Evolutionary conservation across 53 echinoderm and acorn worm species (phyloP).

Genomic region (Zoroaster sp.): DNA sequence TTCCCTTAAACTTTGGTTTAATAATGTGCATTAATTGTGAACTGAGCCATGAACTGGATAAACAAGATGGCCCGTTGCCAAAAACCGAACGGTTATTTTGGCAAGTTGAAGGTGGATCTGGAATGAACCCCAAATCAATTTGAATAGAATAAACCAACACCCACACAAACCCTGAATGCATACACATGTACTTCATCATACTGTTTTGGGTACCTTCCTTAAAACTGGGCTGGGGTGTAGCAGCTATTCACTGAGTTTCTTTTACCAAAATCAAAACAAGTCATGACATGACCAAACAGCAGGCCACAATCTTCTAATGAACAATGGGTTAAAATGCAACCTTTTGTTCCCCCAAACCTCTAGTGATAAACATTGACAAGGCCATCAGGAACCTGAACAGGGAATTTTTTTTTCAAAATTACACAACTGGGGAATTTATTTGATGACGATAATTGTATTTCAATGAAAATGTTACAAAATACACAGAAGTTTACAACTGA

Average conservation of each 20-base stretch:
- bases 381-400: neutral
- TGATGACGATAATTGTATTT: no score
- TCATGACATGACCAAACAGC: constrained; percentile 9
- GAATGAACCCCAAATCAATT: constrained; percentile 39
- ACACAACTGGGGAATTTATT: constrained; percentile 17
- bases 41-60: neutral
- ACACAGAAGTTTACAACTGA: no score
- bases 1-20: no score
- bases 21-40: no score
- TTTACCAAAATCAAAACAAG: constrained; percentile 37
- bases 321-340: no score
- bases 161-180: constrained; percentile 1
- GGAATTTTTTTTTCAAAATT: neutral
- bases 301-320: neutral
- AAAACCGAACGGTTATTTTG: neutral
- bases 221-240: neutral
- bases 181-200: neutral
- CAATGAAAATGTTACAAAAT: no score
- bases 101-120: neutral
- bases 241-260: neutral
- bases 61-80: constrained; percentile 38
- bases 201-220: neutral
- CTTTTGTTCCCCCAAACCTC: no score
- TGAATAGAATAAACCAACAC: constrained; percentile 43
- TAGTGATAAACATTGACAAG: no score